Base-by-base conservation (phyloP, 2,888 invertebrate species). In the Scotopteryx bipunctaria region DNA sequence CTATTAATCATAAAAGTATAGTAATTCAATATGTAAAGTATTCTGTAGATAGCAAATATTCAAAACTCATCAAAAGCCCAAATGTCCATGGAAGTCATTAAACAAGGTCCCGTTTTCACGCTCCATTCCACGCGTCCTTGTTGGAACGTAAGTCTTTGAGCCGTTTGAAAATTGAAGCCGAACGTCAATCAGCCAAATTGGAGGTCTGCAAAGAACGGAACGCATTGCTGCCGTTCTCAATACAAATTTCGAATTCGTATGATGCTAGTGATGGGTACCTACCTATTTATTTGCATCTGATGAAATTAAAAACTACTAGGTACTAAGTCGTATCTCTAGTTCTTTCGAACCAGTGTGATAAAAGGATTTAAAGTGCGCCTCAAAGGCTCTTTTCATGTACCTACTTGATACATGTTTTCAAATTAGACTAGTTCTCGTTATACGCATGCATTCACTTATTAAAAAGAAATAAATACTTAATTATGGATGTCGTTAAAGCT, bases 111-210 rank as follows among this genome's bases (percentile, higher is more conserved):
- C 54, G 40, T 45, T 48, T 37, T 55, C 46, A 51, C 50, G 44
- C 50, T 54, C 42, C 36, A 44, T 55, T 53, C 45, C 29, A 38
- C 55, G 48, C 66, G 61, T 69, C 69, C 68, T 73, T 69, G 71
- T 64, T 71, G 67, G 61, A 68, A 74, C 69, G 69, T 59, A 68
- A 76, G 86, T 85, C 86, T 88, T 87, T 86, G 86, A 82, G 81
- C 78, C 65, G 78, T 88, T 84, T 86, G 86, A 76, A 85, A 80
- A 82, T 76, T 80, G 78, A 85, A 81, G 63, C 75, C 69, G 66
- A 63, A 76, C 85, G 81, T 86, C 88, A 87, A 88, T 88, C 88
- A 88, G 84, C 66, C 81, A 86, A 88, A 88, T 88, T 87, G 87
- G 81, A 81, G 76, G 69, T 67, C 70, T 61, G 70, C 81, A 81